Conservation (phyloP, 2,888 invertebrate genomes). For the Actias luna region DNA sequence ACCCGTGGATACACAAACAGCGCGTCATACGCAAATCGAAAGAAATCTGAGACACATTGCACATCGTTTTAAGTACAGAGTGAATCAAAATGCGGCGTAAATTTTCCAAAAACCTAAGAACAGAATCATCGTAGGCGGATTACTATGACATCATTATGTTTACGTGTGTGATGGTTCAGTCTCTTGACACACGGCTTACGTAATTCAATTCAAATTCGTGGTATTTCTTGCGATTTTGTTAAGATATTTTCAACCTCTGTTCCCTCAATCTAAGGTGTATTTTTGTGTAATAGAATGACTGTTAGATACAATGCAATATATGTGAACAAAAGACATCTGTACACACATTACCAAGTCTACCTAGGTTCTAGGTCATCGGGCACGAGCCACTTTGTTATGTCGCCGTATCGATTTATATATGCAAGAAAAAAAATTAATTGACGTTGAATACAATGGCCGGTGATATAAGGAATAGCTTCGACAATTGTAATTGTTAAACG, state of each 20-base stretch:
- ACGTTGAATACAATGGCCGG: conserved; percentile 36
- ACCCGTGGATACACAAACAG: neutral
- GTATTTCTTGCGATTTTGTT: neutral
- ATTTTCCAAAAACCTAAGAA: conserved; percentile 27
- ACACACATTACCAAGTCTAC: conserved; percentile 45
- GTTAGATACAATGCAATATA: conserved; percentile 10
- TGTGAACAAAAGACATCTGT: conserved; percentile 31
- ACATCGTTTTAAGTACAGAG: neutral
- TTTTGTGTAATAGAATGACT: neutral
- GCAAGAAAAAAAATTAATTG: conserved; percentile 36
- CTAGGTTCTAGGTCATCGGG: conserved; percentile 63
- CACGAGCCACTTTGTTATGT: conserved; percentile 46
- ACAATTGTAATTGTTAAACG: conserved; percentile 5
- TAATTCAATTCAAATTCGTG: conserved; percentile 22
- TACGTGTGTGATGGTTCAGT: conserved; percentile 37
- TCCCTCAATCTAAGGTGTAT: neutral
- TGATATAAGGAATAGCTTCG: conserved; percentile 9
- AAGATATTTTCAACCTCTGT: neutral
- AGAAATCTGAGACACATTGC: neutral
- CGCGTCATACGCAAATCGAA: neutral
- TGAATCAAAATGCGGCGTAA: conserved; percentile 20
- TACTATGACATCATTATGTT: conserved; percentile 64
- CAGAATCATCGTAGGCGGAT: conserved; percentile 47
- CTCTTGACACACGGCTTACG: conserved; percentile 34
- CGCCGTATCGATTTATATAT: conserved; percentile 38